These are phyloP conservation scores for Eulemur macaco DNA, from an alignment of 2,113 vertebrate species.

Conservation along the genomic window DNA sequence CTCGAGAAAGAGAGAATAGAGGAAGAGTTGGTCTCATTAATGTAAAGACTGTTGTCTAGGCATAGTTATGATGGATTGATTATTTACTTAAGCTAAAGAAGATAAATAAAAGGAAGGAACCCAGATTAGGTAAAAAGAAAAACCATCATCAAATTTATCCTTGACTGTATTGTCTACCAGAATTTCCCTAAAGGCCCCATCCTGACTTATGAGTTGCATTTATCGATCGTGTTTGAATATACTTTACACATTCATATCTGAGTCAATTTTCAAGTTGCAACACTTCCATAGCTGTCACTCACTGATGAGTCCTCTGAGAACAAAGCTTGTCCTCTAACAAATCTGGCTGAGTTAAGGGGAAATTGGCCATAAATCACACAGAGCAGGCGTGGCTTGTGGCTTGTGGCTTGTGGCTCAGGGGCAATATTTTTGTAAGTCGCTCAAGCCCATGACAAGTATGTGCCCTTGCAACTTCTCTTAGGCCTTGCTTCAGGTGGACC, in stretches of 20 bases:
- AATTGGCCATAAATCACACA: constrained; percentile 8
- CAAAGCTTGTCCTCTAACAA: constrained; percentile 25
- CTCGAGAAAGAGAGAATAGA: background rate
- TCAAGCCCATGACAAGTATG: constrained; percentile 42
- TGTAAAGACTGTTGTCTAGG: constrained; percentile 19
- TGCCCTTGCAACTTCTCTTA: constrained; percentile 9
- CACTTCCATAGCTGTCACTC: background rate
- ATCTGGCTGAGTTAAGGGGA: background rate
- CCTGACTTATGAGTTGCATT: background rate
- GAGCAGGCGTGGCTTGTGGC: constrained; percentile 33
- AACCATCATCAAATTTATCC: constrained; percentile 39
- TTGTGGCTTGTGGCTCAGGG: constrained; percentile 42
- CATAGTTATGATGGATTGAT: background rate
- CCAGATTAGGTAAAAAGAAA: background rate
- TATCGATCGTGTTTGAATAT: background rate
- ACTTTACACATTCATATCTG: constrained; percentile 51
- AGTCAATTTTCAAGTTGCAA: constrained; percentile 27
- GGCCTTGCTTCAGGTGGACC: background rate
- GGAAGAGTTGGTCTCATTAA: background rate
- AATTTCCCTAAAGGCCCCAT: constrained; percentile 29
- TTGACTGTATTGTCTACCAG: background rate
- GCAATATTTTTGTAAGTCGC: constrained; percentile 47
- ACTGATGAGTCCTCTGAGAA: constrained; percentile 33
- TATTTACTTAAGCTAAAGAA: constrained; percentile 28
- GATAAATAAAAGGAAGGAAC: constrained; percentile 24